Conservation (phyloP, 2,888 invertebrate species). For the Cephus pygmeus region DNA sequence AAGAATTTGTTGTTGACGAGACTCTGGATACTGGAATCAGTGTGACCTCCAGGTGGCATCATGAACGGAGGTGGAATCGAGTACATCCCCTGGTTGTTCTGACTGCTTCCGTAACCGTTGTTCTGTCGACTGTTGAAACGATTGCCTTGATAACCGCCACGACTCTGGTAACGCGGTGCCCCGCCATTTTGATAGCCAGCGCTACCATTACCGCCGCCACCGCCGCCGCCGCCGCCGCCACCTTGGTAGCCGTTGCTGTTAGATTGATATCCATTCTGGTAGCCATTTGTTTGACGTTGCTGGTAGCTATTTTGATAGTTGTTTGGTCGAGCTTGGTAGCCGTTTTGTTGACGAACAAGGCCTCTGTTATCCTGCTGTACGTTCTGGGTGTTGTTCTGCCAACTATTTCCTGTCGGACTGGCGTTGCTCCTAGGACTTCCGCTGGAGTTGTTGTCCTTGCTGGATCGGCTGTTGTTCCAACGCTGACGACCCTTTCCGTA, state of each 20-base stretch:
- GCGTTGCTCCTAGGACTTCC: slow-evolving; percentile 67
- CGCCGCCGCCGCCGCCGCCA: slow-evolving; percentile 28
- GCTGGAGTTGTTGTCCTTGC: slow-evolving; percentile 52
- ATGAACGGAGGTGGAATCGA: slow-evolving; percentile 67
- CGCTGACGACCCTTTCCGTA: slow-evolving; percentile 63
- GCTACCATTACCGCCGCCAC: slow-evolving; percentile 22
- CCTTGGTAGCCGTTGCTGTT: slow-evolving; percentile 42
- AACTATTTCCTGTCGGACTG: slow-evolving; percentile 68
- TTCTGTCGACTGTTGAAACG: slow-evolving; percentile 49
- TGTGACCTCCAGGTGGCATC: slow-evolving; percentile 64
- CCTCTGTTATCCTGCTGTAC: slow-evolving; percentile 16
- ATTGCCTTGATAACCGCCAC: slow-evolving; percentile 51
- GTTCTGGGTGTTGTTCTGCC: slow-evolving; percentile 70
- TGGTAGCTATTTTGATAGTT: slow-evolving; percentile 69
- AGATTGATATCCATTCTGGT: slow-evolving; percentile 64
- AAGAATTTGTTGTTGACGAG: slow-evolving; percentile 78
- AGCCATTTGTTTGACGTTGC: slow-evolving; percentile 61
- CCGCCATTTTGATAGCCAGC: slow-evolving; percentile 20
- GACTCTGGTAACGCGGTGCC: slow-evolving; percentile 51
- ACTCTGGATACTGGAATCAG: slow-evolving; percentile 68
- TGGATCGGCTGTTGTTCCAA: slow-evolving; percentile 59
- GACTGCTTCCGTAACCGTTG: slow-evolving; percentile 37
- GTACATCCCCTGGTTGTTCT: slow-evolving; percentile 59
- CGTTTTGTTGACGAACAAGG: slow-evolving; percentile 70
- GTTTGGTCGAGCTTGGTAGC: slow-evolving; percentile 71